Evolutionary conservation across 2,113 vertebrate genomes (phyloP).

Genomic region (Sorex araneus): DNA sequence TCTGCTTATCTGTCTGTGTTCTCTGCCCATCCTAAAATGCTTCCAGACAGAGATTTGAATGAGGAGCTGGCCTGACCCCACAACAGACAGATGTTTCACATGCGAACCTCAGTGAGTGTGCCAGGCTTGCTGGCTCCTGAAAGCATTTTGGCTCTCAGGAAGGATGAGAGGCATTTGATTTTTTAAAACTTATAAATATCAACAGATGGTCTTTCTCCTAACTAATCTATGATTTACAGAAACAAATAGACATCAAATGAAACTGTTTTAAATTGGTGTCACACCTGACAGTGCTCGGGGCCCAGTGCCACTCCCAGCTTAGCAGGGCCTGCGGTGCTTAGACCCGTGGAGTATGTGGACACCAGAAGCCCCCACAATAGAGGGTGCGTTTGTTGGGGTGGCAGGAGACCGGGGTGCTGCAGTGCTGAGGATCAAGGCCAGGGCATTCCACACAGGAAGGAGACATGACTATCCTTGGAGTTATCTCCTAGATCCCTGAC

Average conservation of each 20-base stretch:
- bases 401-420: too few relatives aligned
- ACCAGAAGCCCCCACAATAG: too few relatives aligned
- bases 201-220: slow-evolving; percentile 56
- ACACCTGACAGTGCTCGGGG: too few relatives aligned
- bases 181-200: slow-evolving; percentile 66
- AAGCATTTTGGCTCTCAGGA: slow-evolving; percentile 63
- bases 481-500: too few relatives aligned
- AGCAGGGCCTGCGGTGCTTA: too few relatives aligned
- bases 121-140: slow-evolving; percentile 36
- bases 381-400: too few relatives aligned
- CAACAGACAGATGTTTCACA: slow-evolving; percentile 41
- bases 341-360: too few relatives aligned
- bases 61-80: slow-evolving; percentile 45
- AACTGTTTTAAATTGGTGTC: too few relatives aligned
- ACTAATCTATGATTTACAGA: slow-evolving; percentile 22
- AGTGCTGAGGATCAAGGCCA: too few relatives aligned
- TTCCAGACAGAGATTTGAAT: slow-evolving; percentile 57
- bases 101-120: neutral
- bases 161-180: slow-evolving; percentile 55
- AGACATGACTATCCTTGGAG: too few relatives aligned
- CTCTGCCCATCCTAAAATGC: slow-evolving; percentile 58
- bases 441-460: too few relatives aligned
- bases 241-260: neutral
- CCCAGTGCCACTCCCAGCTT: too few relatives aligned
- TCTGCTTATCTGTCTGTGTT: slow-evolving; percentile 60